Conservation (phyloP, 2,113 vertebrate species). For the Ctenomys sociabilis region DNA sequence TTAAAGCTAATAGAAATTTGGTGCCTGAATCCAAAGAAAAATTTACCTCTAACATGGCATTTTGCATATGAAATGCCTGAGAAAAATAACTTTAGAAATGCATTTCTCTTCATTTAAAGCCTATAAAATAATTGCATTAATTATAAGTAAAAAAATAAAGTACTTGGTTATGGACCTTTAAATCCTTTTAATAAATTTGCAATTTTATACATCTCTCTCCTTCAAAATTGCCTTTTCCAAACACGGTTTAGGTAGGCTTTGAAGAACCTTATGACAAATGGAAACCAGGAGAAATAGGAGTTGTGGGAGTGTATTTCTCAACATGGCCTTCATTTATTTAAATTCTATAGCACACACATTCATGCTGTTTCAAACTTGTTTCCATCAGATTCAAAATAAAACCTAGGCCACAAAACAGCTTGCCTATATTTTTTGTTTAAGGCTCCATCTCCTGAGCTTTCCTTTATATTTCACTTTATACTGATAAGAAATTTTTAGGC, state of each 20-base stretch:
- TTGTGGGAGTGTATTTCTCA: constrained; percentile 59
- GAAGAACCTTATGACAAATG: constrained; percentile 64
- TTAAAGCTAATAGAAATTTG: constrained; percentile 82
- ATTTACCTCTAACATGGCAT: constrained; percentile 77
- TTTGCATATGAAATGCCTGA: constrained; percentile 70
- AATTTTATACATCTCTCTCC: constrained; percentile 51
- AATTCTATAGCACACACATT: constrained; percentile 63
- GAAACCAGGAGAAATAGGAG: constrained; percentile 49
- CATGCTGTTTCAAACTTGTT: constrained; percentile 67
- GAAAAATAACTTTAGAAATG: constrained; percentile 71
- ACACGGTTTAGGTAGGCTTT: constrained; percentile 42
- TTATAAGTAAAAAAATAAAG: constrained; percentile 67
- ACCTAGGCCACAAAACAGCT: constrained; percentile 63
- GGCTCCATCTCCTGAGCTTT: constrained; percentile 69
- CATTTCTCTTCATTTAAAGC: constrained; percentile 56
- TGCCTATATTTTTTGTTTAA: constrained; percentile 70
- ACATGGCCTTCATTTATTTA: constrained; percentile 64
- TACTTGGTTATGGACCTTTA: constrained; percentile 72
- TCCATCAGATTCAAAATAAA: constrained; percentile 73
- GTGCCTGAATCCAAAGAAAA: constrained; percentile 79
- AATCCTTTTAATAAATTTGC: constrained; percentile 58
- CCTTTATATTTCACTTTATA: constrained; percentile 72
- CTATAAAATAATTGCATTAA: constrained; percentile 65
- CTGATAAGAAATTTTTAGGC: constrained; percentile 70
- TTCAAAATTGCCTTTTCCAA: constrained; percentile 53